Percentiles rank a stretch among this genome's conserved stretches.
phyloP scores from a whole-genome alignment of 2,888 invertebrate species.

The Nysson spinosus region DNA sequence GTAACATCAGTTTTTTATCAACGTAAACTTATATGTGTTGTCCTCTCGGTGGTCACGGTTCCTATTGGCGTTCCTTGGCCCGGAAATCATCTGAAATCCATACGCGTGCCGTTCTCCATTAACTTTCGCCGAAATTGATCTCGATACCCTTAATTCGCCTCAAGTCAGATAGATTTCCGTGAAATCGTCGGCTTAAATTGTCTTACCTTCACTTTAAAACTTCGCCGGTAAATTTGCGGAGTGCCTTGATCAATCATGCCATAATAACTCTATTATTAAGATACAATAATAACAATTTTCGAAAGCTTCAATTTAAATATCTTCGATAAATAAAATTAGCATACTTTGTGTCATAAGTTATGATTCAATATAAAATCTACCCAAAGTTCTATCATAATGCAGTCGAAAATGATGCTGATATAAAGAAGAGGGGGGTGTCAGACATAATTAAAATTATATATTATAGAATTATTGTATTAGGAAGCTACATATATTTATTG shows the following conservation, averaged over 20 bases:
- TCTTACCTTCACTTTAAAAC: not conserved
- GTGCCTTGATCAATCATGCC: not conserved
- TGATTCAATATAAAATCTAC: too few relatives aligned
- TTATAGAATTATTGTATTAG: too few relatives aligned
- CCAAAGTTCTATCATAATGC: too few relatives aligned
- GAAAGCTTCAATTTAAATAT: too few relatives aligned
- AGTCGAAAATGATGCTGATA: too few relatives aligned
- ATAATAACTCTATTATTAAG: too few relatives aligned
- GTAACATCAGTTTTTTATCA: not conserved
- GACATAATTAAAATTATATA: too few relatives aligned
- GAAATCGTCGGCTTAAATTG: constrained; percentile 37
- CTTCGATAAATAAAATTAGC: too few relatives aligned
- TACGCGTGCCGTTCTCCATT: constrained; percentile 19
- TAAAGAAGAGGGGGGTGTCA: too few relatives aligned
- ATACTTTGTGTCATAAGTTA: too few relatives aligned
- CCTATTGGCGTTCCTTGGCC: constrained; percentile 32
- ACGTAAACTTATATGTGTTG: not conserved
- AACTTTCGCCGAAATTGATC: constrained; percentile 54
- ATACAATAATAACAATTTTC: too few relatives aligned
- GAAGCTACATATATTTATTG: too few relatives aligned
- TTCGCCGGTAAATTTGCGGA: not conserved
- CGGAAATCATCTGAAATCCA: constrained; percentile 33
- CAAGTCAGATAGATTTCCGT: constrained; percentile 35
- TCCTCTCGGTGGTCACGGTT: constrained; percentile 7
- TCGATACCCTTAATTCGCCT: constrained; percentile 24